Percentiles rank a stretch among this genome's conserved stretches.
Evolutionary conservation across 2,888 invertebrate genomes (phyloP).

Genomic region (Coecobrya sp.): DNA sequence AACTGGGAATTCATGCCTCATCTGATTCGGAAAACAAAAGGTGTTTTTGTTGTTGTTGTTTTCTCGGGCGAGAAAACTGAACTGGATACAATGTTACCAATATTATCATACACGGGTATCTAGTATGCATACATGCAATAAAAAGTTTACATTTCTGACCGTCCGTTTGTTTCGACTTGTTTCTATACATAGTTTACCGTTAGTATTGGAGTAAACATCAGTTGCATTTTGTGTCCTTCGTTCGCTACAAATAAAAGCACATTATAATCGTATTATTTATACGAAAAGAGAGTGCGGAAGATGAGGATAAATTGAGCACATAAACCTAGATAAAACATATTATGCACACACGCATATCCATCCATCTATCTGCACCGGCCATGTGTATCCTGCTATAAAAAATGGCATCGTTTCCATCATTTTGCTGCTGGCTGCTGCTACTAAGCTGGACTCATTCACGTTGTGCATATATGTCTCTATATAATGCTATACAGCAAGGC

Average conservation of each 20-base stretch:
- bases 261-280: conserved; percentile 28
- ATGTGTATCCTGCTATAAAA: not conserved
- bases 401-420: conserved; percentile 1
- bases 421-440: not conserved
- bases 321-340: conserved; percentile 29
- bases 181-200: not conserved
- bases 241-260: not conserved
- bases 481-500: too few species aligned
- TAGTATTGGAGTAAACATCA: not conserved
- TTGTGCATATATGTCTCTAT: not conserved
- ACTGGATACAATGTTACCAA: not conserved
- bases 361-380: not conserved
- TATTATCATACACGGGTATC: not conserved
- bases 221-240: not conserved
- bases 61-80: not conserved
- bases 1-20: conserved; percentile 69
- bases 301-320: conserved; percentile 22
- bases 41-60: conserved; percentile 27
- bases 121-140: not conserved
- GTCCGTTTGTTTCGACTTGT: not conserved
- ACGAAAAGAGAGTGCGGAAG: conserved; percentile 29
- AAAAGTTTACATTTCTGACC: not conserved
- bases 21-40: conserved; percentile 62
- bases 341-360: not conserved
- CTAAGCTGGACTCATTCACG: not conserved